Evolutionary conservation across 2,888 invertebrate genomes (phyloP).

Genomic region (Apotomis turbidana): DNA sequence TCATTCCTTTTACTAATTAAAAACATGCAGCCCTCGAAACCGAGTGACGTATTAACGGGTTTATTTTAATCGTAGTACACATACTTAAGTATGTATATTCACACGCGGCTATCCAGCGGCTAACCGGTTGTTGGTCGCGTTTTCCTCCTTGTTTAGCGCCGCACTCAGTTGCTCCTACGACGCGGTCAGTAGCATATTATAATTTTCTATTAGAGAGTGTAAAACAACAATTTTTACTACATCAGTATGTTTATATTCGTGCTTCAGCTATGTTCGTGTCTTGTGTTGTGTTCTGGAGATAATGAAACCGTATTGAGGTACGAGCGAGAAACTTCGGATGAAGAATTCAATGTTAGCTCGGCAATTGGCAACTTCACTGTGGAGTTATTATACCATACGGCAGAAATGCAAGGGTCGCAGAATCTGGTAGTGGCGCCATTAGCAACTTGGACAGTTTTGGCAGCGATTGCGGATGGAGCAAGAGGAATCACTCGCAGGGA

Average conservation of each 20-base stretch:
- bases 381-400: constrained; percentile 65
- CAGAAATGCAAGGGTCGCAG: constrained; percentile 51
- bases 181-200: not conserved
- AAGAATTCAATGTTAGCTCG: constrained; percentile 63
- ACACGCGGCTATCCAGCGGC: no score
- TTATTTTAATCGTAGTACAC: no score
- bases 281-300: constrained; percentile 48
- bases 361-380: constrained; percentile 75
- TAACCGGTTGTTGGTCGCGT: no score
- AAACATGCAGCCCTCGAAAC: no score
- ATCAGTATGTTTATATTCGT: constrained; percentile 57
- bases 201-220: not conserved
- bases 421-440: constrained; percentile 86
- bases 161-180: no score
- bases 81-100: no score
- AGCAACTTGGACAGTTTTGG: constrained; percentile 85
- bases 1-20: no score
- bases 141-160: no score
- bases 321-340: constrained; percentile 27
- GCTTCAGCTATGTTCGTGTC: constrained; percentile 24
- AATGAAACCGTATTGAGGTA: constrained; percentile 4
- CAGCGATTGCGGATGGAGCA: constrained; percentile 86
- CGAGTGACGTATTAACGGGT: no score
- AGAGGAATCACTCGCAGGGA: constrained; percentile 77
- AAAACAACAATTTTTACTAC: no score